Evolutionary conservation across 1,140 invertebrate species (phyloP).

Genomic region (Drosophila biarmipes): DNA sequence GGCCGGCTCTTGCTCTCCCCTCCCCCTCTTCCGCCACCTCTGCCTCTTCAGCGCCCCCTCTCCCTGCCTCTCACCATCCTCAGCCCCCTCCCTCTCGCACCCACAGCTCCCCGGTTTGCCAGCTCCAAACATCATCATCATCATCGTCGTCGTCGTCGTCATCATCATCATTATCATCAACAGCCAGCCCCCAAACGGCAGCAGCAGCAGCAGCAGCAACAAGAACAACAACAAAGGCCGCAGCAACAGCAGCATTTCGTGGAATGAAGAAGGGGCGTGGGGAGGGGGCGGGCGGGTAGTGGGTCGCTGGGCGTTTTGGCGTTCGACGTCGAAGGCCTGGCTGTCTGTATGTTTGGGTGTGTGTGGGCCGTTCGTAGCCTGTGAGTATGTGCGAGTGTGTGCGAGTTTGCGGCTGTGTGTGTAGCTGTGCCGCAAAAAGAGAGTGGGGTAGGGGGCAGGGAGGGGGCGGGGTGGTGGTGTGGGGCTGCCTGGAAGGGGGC

Average conservation of each 20-base stretch:
- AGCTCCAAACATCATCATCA: slow-evolving; percentile 41
- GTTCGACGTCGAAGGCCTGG: slow-evolving; percentile 59
- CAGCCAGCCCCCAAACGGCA: slow-evolving; percentile 39
- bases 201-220: slow-evolving; percentile 37
- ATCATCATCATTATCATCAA: slow-evolving; percentile 32
- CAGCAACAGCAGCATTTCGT: slow-evolving; percentile 52
- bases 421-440: slow-evolving; percentile 29
- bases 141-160: slow-evolving; percentile 8
- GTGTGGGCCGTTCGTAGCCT: slow-evolving; percentile 18
- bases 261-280: slow-evolving; percentile 17
- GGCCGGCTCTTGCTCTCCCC: slow-evolving; percentile 25
- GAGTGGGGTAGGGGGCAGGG: slow-evolving; percentile 9
- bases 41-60: not conserved
- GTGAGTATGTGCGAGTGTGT: slow-evolving; percentile 22
- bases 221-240: slow-evolving; percentile 38
- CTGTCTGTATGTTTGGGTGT: slow-evolving; percentile 32
- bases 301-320: slow-evolving; percentile 46
- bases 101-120: slow-evolving; percentile 41
- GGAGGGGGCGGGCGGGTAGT: slow-evolving; percentile 32
- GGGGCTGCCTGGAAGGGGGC: slow-evolving; percentile 6
- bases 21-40: too few species aligned
- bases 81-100: slow-evolving; percentile 6
- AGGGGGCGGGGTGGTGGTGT: slow-evolving; percentile 12
- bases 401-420: slow-evolving; percentile 26
- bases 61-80: not conserved